A percentile compares a stretch with the other conserved stretches of the same genome.
phyloP scores from a whole-genome alignment of 2,113 vertebrate genomes.

The Platysternon megacephalum region DNA sequence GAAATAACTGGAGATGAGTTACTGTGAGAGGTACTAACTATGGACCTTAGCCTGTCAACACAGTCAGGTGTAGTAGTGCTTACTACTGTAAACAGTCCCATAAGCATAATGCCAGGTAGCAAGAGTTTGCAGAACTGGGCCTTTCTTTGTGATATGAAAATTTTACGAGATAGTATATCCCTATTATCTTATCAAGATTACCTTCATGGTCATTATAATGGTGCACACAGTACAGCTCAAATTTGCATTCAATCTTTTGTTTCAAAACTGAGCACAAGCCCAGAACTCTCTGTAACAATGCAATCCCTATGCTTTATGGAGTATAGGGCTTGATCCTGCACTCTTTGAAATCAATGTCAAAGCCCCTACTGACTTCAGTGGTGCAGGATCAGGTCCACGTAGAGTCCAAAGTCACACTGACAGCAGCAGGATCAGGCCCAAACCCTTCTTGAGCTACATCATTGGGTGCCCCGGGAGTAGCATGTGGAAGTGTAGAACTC shows the following conservation, averaged over 20 bases:
- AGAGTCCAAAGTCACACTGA: background rate
- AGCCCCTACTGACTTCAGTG: accelerated
- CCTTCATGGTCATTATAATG: background rate
- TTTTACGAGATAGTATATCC: background rate
- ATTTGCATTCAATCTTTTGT: background rate
- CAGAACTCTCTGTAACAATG: background rate
- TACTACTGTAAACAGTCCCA: background rate
- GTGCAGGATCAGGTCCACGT: background rate
- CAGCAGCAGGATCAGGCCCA: accelerated
- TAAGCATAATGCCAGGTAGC: background rate
- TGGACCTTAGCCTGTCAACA: accelerated
- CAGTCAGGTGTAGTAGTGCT: background rate
- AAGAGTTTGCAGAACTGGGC: background rate
- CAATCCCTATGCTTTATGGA: background rate
- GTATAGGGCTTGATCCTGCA: background rate
- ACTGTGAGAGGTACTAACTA: background rate
- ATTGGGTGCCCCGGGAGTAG: background rate
- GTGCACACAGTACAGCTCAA: background rate
- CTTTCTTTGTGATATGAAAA: background rate
- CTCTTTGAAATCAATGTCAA: background rate
- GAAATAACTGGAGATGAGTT: accelerated
- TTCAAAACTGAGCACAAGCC: background rate
- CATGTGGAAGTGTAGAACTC: background rate
- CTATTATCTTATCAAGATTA: background rate
- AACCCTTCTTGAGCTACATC: background rate